A percentile compares a stretch with the other conserved stretches of the same genome.
phyloP scores from a whole-genome alignment of 2,797 vertebrate species.

The Pelobates cultripes region DNA sequence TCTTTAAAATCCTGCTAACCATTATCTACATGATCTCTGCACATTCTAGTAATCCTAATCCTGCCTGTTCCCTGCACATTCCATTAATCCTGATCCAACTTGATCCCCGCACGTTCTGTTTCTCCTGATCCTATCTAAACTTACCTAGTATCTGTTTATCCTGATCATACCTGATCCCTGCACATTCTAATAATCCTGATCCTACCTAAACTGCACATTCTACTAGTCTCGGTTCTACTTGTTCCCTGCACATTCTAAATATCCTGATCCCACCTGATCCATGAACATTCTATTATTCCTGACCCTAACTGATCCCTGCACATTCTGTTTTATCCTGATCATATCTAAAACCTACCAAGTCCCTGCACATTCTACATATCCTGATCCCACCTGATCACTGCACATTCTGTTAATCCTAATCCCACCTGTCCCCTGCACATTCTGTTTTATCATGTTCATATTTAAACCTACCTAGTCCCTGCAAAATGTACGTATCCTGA shows the following conservation, averaged over 20 bases:
- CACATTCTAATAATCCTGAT: background rate
- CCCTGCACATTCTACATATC: background rate
- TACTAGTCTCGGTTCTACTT: background rate
- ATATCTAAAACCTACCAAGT: background rate
- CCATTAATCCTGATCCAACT: too few relatives aligned
- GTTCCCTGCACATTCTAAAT: background rate
- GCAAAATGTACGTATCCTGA: too few relatives aligned
- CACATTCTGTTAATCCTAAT: too few relatives aligned
- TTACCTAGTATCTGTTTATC: background rate
- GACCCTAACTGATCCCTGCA: too few relatives aligned
- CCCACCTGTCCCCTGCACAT: background rate
- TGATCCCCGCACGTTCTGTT: background rate
- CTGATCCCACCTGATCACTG: background rate
- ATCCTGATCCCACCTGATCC: background rate
- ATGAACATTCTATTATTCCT: background rate
- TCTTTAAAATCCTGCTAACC: too few relatives aligned
- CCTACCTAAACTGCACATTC: background rate
- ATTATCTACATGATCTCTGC: too few relatives aligned
- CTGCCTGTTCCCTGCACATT: too few relatives aligned
- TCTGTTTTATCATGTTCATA: too few relatives aligned
- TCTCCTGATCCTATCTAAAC: background rate
- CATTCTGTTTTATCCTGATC: background rate
- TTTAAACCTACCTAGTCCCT: too few relatives aligned
- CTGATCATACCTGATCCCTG: too few relatives aligned
- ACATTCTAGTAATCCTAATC: too few relatives aligned